phyloP scores from a whole-genome alignment of 2,113 vertebrate genomes.

The Atherinomorus stipes region DNA sequence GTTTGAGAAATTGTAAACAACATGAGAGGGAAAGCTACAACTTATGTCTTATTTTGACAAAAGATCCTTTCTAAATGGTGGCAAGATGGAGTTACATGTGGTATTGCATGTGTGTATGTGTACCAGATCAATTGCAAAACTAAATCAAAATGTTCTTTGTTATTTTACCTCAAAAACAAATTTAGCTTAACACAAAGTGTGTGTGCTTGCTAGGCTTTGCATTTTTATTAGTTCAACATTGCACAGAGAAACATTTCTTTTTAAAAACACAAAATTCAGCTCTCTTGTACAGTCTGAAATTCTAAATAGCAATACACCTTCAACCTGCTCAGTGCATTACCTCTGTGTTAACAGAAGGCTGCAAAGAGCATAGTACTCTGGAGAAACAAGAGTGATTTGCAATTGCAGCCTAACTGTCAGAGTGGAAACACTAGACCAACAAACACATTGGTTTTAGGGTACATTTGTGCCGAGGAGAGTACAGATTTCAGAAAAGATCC shows the following conservation, averaged over 20 bases:
- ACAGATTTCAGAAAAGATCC: constrained; percentile 6
- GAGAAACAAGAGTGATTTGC: constrained; percentile 28
- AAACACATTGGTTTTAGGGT: constrained; percentile 5
- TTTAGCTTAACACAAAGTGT: not conserved
- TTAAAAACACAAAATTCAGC: not conserved
- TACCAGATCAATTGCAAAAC: constrained; percentile 7
- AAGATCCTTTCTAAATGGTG: constrained; percentile 43
- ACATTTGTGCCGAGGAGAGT: not conserved
- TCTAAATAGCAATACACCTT: constrained; percentile 12
- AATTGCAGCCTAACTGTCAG: constrained; percentile 26
- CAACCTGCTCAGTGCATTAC: constrained; percentile 20
- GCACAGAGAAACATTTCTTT: not conserved
- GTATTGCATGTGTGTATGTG: constrained; percentile 8
- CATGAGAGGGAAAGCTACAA: constrained; percentile 8
- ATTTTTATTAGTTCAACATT: constrained; percentile 15
- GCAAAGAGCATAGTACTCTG: constrained; percentile 52
- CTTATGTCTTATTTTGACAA: constrained; percentile 39
- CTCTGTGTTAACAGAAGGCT: constrained; percentile 28
- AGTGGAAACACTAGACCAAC: constrained; percentile 26
- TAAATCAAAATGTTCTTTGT: not conserved
- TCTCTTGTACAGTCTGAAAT: not conserved
- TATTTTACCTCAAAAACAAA: not conserved
- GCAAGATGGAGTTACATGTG: constrained; percentile 14
- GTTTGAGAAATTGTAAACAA: constrained; percentile 40
- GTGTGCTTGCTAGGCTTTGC: constrained; percentile 5